These are phyloP conservation scores for Lasioglossum leucozonium DNA, from an alignment of 2,888 invertebrate genomes.

Conservation along the genomic window DNA sequence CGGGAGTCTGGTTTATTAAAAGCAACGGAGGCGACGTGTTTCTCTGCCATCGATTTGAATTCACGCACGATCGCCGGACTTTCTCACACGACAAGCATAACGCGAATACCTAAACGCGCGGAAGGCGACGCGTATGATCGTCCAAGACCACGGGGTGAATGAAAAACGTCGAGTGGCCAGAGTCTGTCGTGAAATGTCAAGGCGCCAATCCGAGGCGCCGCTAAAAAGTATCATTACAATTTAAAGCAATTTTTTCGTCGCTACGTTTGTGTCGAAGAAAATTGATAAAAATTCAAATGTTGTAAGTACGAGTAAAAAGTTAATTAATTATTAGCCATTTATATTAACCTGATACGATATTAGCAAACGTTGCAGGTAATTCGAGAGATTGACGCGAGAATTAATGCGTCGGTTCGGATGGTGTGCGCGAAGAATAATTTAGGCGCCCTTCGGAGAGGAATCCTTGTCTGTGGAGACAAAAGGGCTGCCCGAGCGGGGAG, in stretches of 20 bases:
- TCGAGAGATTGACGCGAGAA: background rate
- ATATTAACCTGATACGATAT: background rate
- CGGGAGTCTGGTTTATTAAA: slow-evolving; percentile 38
- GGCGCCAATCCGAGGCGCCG: no score
- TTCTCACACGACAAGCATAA: slow-evolving; percentile 32
- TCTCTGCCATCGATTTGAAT: slow-evolving; percentile 32
- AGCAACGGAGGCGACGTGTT: slow-evolving; percentile 19
- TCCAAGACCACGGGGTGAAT: background rate
- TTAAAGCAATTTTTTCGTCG: no score
- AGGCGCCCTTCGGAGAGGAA: background rate
- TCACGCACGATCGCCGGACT: slow-evolving; percentile 23
- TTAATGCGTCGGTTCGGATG: slow-evolving; percentile 4
- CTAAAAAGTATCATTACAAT: no score
- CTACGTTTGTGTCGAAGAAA: no score
- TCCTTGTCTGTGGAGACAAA: background rate
- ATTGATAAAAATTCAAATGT: no score
- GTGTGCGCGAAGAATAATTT: slow-evolving; percentile 10
- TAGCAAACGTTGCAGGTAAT: background rate
- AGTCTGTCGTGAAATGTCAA: no score
- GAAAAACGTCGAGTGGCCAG: background rate
- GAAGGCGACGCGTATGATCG: background rate
- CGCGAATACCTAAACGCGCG: slow-evolving; percentile 12
- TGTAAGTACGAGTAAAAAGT: no score
- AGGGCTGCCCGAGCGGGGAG: no score
- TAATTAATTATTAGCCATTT: no score